These are phyloP conservation scores for Guaruba guarouba DNA, from an alignment of 2,113 vertebrate genomes.

Conservation along the genomic window DNA sequence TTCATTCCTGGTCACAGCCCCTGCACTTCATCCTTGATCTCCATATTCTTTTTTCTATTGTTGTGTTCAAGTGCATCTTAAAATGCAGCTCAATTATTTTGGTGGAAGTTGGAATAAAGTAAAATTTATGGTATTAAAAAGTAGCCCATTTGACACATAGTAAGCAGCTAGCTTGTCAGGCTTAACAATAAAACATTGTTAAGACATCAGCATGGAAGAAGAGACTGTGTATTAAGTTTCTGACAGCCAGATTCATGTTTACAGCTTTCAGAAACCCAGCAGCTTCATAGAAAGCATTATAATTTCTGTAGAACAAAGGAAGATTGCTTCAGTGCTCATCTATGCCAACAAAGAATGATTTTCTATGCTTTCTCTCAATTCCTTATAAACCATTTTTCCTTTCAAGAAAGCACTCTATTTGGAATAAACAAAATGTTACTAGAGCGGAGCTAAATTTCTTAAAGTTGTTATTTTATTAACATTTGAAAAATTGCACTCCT, in stretches of 20 bases:
- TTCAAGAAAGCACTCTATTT: neutral
- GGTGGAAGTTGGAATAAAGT: neutral
- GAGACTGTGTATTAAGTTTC: conserved; percentile 9
- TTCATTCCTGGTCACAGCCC: neutral
- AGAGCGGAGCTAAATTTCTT: neutral
- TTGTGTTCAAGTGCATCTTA: neutral
- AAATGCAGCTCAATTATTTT: conserved; percentile 19
- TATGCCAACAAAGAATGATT: neutral
- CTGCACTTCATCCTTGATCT: neutral
- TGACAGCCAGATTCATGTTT: conserved; percentile 45
- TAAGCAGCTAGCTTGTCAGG: conserved; percentile 30
- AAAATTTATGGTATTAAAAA: conserved; percentile 18
- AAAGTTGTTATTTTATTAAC: neutral
- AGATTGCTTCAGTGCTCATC: conserved; percentile 16
- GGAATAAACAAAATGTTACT: neutral
- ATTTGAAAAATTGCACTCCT: neutral
- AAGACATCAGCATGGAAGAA: neutral
- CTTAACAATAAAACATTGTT: conserved; percentile 22
- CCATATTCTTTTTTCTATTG: neutral
- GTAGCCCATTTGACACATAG: neutral
- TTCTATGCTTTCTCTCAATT: conserved; percentile 1
- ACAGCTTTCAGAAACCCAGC: conserved; percentile 17
- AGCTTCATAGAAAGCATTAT: conserved; percentile 28
- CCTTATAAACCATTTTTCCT: neutral
- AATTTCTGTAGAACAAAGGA: conserved; percentile 28